These are phyloP conservation scores for Ooceraea biroi DNA, from an alignment of 1,140 invertebrate genomes.

Conservation along the genomic window DNA sequence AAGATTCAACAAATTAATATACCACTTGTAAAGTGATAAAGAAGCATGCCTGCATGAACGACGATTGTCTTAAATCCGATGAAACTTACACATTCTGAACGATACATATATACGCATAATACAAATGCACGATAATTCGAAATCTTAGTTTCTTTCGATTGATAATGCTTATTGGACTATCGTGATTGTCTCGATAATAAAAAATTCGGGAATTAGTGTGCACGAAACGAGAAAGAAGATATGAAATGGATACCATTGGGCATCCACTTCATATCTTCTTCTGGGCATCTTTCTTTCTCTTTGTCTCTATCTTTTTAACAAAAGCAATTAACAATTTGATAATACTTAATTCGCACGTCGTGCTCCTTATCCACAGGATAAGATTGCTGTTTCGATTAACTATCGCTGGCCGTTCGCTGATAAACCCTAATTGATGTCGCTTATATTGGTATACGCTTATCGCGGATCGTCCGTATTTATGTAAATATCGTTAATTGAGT, in stretches of 20 bases:
- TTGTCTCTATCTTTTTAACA: neutral
- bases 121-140: constrained; percentile 7
- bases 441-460: constrained; percentile 39
- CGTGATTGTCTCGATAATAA: constrained; percentile 24
- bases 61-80: neutral
- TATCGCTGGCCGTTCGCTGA: constrained; percentile 52
- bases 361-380: constrained; percentile 67
- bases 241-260: no score
- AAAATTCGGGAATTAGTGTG: constrained; percentile 5
- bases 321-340: constrained; percentile 72
- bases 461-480: constrained; percentile 52
- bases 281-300: neutral
- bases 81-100: neutral
- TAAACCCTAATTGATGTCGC: constrained; percentile 74
- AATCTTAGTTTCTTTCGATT: neutral
- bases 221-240: neutral
- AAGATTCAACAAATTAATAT: constrained; percentile 8
- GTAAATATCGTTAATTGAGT: constrained; percentile 66
- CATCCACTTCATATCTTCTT: no score
- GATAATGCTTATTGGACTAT: constrained; percentile 28
- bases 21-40: neutral
- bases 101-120: neutral
- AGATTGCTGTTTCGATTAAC: constrained; percentile 67
- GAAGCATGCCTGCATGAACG: neutral
- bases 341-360: constrained; percentile 64